Evolutionary conservation across 1,140 invertebrate species (phyloP).

Genomic region (Drosophila sechellia): DNA sequence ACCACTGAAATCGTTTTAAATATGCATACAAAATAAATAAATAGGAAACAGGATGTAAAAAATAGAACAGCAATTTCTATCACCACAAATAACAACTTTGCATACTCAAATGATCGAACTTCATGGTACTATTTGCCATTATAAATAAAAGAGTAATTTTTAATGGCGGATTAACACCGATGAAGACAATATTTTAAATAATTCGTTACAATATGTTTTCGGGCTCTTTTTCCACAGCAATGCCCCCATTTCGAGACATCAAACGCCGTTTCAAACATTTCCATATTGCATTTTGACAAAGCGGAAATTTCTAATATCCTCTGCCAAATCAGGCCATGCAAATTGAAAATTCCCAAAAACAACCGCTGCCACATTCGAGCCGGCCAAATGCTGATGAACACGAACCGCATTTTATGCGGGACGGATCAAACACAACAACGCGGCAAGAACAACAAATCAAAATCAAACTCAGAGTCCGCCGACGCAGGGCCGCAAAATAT

Average conservation of each 20-base stretch:
- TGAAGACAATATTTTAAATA: neutral
- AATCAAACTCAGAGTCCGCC: constrained; percentile 58
- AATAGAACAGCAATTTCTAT: neutral
- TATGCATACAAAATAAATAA: neutral
- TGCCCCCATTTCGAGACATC: constrained; percentile 11
- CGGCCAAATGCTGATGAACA: constrained; percentile 46
- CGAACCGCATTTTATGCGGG: constrained; percentile 71
- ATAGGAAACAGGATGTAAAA: neutral
- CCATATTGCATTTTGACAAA: constrained; percentile 33
- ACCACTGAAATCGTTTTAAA: neutral
- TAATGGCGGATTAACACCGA: no score
- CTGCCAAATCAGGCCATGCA: constrained; percentile 20
- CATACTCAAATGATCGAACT: no score
- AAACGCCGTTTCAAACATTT: constrained; percentile 21
- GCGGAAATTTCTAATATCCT: constrained; percentile 44
- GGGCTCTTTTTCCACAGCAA: neutral
- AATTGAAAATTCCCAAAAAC: constrained; percentile 60
- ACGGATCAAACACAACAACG: constrained; percentile 32
- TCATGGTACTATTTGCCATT: no score
- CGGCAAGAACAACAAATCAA: constrained; percentile 57
- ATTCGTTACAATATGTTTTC: neutral
- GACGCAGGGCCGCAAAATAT: constrained; percentile 49
- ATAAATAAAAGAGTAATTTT: no score
- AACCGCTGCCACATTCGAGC: constrained; percentile 39
- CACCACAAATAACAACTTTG: no score